Evolutionary conservation across 2,888 invertebrate genomes (phyloP).

Genomic region (Scaptomyza reducta): DNA sequence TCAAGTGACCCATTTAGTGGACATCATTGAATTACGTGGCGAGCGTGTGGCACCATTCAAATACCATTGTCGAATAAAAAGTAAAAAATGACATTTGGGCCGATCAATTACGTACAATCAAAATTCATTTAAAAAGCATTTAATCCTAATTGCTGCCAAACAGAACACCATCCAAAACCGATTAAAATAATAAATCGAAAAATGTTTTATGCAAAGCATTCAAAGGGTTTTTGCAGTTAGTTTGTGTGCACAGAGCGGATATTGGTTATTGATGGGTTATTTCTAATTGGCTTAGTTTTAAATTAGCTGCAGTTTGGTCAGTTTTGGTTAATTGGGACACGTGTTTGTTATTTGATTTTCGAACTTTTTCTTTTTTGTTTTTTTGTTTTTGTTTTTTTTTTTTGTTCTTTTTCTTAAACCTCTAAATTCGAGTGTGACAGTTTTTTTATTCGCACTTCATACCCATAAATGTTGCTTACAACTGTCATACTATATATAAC

Average conservation of each 20-base stretch:
- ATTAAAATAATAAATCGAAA: conserved; percentile 9
- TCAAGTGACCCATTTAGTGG: conserved; percentile 39
- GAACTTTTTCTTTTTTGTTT: not conserved
- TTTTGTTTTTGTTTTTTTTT: not conserved
- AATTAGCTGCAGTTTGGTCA: conserved; percentile 47
- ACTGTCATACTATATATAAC: no score
- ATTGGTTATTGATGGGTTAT: conserved; percentile 20
- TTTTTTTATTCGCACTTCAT: not conserved
- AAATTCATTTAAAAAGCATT: conserved; percentile 73
- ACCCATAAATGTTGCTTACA: no score
- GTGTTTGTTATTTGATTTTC: not conserved
- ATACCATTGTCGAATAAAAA: conserved; percentile 21
- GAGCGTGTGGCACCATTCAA: conserved; percentile 29
- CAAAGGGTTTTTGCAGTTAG: not conserved
- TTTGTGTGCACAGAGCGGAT: not conserved
- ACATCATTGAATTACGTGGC: conserved; percentile 37
- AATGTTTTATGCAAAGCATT: not conserved
- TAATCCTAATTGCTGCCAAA: conserved; percentile 68
- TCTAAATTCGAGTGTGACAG: not conserved
- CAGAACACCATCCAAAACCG: conserved; percentile 1
- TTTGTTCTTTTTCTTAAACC: not conserved
- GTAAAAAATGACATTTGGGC: conserved; percentile 53
- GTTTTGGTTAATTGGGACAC: conserved; percentile 23
- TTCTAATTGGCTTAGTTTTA: conserved; percentile 38
- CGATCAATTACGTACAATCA: conserved; percentile 69